These are phyloP conservation scores for Drosophila obscura DNA, from an alignment of 1,140 invertebrate genomes.

Conservation along the genomic window DNA sequence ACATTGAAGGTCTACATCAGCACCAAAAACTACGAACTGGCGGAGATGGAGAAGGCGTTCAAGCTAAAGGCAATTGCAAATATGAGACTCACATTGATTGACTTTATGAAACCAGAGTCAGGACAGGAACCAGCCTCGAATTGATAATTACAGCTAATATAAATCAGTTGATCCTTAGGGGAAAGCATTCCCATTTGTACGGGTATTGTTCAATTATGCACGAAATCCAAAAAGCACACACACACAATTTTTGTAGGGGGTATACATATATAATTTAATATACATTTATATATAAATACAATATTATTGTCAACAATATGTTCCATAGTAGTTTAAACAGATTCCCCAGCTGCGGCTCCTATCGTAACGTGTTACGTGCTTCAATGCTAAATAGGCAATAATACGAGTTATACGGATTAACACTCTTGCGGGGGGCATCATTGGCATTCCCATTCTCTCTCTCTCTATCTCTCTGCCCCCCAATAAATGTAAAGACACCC, in stretches of 20 bases:
- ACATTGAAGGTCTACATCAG: conserved; percentile 54
- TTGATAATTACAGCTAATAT: neutral
- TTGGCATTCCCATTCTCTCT: neutral
- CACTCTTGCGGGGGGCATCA: conserved; percentile 8
- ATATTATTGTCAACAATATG: conserved; percentile 82
- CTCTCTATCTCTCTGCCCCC: neutral
- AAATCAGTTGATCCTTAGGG: no score
- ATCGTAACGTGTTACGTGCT: conserved; percentile 60
- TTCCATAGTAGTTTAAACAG: conserved; percentile 65
- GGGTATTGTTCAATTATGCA: conserved; percentile 3
- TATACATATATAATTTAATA: conserved; percentile 67
- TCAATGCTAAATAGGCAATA: conserved; percentile 54
- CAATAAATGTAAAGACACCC: conserved; percentile 44
- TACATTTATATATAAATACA: conserved; percentile 75
- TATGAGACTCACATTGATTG: conserved; percentile 26
- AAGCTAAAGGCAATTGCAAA: conserved; percentile 46
- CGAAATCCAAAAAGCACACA: conserved; percentile 31
- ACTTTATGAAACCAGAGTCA: conserved; percentile 20
- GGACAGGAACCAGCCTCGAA: neutral
- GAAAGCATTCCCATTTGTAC: neutral
- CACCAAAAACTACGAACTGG: conserved; percentile 62
- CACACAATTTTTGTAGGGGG: conserved; percentile 37
- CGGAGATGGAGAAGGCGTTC: conserved; percentile 41
- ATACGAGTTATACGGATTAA: conserved; percentile 46
- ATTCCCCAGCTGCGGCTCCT: conserved; percentile 55